phyloP scores from a whole-genome alignment of 2,888 invertebrate species.

The Hedychridium roseum region DNA sequence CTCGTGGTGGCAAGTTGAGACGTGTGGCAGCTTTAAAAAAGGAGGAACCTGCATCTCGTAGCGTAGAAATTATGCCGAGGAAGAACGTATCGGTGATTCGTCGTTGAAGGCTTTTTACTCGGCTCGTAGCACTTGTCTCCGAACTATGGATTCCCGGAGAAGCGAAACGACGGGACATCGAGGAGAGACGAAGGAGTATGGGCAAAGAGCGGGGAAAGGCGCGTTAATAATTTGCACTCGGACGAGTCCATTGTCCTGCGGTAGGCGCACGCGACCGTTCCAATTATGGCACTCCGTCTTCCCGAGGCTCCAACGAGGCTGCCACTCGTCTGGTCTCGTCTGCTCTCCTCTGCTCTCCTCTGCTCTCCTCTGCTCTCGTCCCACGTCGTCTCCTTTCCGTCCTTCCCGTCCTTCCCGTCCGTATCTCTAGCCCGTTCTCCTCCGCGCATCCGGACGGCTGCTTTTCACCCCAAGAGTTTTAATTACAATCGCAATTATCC shows the following conservation, averaged over 20 bases:
- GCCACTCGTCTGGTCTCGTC: too few relatives aligned
- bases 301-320: constrained; percentile 35
- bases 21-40: too few relatives aligned
- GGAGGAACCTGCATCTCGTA: too few relatives aligned
- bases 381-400: constrained; percentile 12
- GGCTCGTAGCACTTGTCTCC: too few relatives aligned
- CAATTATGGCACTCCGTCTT: constrained; percentile 57
- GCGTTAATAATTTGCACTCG: constrained; percentile 62
- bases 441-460: constrained; percentile 33
- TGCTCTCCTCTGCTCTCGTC: constrained; percentile 14
- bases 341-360: constrained; percentile 22
- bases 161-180: too few relatives aligned
- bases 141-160: too few relatives aligned
- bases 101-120: too few relatives aligned
- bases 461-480: constrained; percentile 54
- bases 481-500: constrained; percentile 61
- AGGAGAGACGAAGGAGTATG: too few relatives aligned
- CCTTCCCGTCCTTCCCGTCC: constrained; percentile 19
- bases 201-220: constrained; percentile 33
- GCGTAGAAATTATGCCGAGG: too few relatives aligned
- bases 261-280: constrained; percentile 58
- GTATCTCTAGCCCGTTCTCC: constrained; percentile 27
- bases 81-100: too few relatives aligned
- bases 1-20: too few relatives aligned
- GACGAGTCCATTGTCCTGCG: constrained; percentile 59